Evolutionary conservation across 2,797 vertebrate genomes (phyloP).

Genomic region (Sebastolobus altivelis): DNA sequence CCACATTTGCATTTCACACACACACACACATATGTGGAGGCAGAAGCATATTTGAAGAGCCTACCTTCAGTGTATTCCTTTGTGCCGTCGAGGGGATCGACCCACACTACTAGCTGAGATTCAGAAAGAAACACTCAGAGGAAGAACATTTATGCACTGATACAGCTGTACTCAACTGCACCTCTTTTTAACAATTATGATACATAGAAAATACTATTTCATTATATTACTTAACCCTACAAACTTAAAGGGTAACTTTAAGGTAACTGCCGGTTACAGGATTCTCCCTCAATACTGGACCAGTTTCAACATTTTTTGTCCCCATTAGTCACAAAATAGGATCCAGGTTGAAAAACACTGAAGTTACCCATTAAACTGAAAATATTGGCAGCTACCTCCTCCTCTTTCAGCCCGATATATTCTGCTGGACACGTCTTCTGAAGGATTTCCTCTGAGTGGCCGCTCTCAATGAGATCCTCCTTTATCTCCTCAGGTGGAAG

Average conservation of each 20-base stretch:
- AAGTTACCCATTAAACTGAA: too few species aligned
- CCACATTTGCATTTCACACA: background rate
- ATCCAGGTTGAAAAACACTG: too few species aligned
- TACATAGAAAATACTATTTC: background rate
- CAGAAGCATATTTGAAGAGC: background rate
- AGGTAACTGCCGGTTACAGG: too few species aligned
- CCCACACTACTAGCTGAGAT: constrained; percentile 95
- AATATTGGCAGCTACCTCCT: constrained; percentile 87
- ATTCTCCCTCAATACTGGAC: too few species aligned
- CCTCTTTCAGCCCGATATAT: constrained; percentile 89
- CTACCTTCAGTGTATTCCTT: constrained; percentile 99
- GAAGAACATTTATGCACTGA: background rate
- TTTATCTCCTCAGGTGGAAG: constrained; percentile 85
- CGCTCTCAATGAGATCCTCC: constrained; percentile 91
- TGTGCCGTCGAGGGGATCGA: constrained; percentile 97
- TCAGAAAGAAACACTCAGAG: constrained; percentile 39
- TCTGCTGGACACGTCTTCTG: constrained; percentile 90
- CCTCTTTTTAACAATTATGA: background rate
- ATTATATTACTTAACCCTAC: background rate
- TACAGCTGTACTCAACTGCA: background rate
- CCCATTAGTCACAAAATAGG: too few species aligned
- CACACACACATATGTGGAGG: background rate
- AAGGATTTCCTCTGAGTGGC: constrained; percentile 91
- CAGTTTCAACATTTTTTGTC: too few species aligned
- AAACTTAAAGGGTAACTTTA: too few species aligned